Conservation (phyloP, 1,140 invertebrate species). For the Hyles euphorbiae region DNA sequence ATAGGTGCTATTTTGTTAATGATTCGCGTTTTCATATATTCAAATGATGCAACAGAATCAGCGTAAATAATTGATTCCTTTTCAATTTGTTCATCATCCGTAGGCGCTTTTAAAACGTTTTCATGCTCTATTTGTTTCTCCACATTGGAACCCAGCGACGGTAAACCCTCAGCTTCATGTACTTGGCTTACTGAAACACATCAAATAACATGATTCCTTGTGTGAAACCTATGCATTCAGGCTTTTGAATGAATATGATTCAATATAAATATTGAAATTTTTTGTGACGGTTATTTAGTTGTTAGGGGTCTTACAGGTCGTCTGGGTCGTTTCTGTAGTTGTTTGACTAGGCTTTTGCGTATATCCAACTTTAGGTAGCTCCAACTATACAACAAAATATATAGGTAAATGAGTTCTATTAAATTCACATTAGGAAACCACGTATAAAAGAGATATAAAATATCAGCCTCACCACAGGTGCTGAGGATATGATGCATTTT, state of each 20-base stretch:
- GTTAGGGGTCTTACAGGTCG: not conserved
- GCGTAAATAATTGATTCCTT: not conserved
- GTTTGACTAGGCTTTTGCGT: not conserved
- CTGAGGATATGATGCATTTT: slow-evolving; percentile 32
- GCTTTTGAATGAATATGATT: too few species aligned
- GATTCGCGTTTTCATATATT: slow-evolving; percentile 27
- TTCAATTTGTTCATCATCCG: not conserved
- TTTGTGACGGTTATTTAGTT: too few species aligned
- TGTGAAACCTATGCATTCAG: too few species aligned
- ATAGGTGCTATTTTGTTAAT: slow-evolving; percentile 49
- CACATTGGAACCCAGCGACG: not conserved
- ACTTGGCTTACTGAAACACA: slow-evolving; percentile 1
- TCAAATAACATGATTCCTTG: too few species aligned
- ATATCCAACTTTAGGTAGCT: not conserved
- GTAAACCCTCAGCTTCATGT: not conserved
- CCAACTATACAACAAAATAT: not conserved
- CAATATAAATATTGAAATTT: too few species aligned
- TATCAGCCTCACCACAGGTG: slow-evolving; percentile 25
- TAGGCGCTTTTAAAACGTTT: slow-evolving; percentile 6
- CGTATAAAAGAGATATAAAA: not conserved
- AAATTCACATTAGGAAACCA: too few species aligned
- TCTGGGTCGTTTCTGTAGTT: not conserved
- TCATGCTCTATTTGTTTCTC: slow-evolving; percentile 9
- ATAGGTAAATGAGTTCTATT: too few species aligned
- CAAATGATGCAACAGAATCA: not conserved